Percentiles rank a stretch among this genome's conserved stretches.
These are phyloP conservation scores for Sminthurides bifidus DNA, from an alignment of 1,140 invertebrate genomes.

Conservation along the genomic window DNA sequence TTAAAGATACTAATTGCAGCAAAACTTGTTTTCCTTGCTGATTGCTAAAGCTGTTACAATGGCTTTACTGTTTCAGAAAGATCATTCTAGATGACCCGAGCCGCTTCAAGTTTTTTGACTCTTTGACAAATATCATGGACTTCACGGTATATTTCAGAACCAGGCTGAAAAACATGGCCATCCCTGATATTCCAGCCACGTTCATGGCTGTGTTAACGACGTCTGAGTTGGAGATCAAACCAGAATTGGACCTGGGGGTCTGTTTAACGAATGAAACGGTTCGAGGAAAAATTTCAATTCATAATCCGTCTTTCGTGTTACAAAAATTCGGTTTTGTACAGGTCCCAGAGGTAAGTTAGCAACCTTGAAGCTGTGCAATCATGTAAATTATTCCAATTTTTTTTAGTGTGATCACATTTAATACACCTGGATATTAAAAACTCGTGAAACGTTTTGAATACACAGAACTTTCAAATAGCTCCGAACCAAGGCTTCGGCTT, in stretches of 20 bases:
- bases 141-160: conserved; percentile 10
- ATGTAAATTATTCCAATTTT: background rate
- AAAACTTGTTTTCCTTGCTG: too few species aligned
- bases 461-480: background rate
- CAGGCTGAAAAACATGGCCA: conserved; percentile 1
- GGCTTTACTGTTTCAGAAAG: too few species aligned
- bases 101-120: conserved; percentile 9
- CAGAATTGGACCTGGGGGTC: conserved; percentile 10
- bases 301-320: background rate
- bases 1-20: too few species aligned
- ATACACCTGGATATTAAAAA: background rate
- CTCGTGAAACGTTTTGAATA: background rate
- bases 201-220: conserved; percentile 7
- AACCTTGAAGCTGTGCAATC: background rate
- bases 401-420: background rate
- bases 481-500: conserved; percentile 15
- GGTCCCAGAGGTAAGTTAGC: conserved; percentile 8
- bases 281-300: background rate
- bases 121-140: conserved; percentile 6
- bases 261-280: conserved; percentile 13
- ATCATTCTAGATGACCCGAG: too few species aligned
- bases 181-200: conserved; percentile 3
- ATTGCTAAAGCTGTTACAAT: too few species aligned
- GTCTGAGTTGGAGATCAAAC: background rate
- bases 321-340: conserved; percentile 10